Percentiles rank a stretch among this genome's conserved stretches.
Evolutionary conservation across 2,113 vertebrate genomes (phyloP).

Genomic region (Aphyosemion australe): DNA sequence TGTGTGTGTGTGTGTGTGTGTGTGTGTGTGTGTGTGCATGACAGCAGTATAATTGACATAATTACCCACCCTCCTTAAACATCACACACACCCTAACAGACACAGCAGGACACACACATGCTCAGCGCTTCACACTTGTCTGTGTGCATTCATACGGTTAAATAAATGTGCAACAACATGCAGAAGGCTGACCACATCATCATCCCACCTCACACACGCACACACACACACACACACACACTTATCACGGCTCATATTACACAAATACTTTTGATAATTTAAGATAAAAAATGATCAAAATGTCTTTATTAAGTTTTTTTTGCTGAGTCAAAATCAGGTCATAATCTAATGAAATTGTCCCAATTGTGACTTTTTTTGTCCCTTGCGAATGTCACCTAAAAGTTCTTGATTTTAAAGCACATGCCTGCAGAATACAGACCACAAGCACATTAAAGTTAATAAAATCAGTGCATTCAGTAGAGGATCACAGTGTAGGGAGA

Average conservation of each 20-base stretch:
- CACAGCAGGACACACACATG: conserved; percentile 25
- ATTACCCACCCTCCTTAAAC: conserved; percentile 47
- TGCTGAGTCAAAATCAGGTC: no score
- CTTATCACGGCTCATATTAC: neutral
- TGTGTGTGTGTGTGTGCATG: conserved; percentile 36
- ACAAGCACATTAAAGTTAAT: no score
- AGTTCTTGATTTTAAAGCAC: no score
- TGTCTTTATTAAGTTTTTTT: no score
- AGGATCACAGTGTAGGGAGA: no score
- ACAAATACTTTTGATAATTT: no score
- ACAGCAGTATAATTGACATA: conserved; percentile 59
- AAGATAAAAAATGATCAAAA: no score
- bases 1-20: conserved; percentile 37
- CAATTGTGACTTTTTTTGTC: no score
- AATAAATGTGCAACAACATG: conserved; percentile 18
- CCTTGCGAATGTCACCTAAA: no score
- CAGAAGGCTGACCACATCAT: conserved; percentile 14
- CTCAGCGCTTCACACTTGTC: conserved; percentile 14
- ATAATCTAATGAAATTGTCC: no score
- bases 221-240: neutral
- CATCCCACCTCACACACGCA: neutral
- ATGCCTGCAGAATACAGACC: no score
- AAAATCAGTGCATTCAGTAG: no score
- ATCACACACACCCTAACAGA: conserved; percentile 34
- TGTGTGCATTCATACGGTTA: conserved; percentile 28